Evolutionary conservation across 2,888 invertebrate genomes (phyloP), one percentile per base, ranked within the genome.

Genomic region (Himalopsyche anomala): DNA sequence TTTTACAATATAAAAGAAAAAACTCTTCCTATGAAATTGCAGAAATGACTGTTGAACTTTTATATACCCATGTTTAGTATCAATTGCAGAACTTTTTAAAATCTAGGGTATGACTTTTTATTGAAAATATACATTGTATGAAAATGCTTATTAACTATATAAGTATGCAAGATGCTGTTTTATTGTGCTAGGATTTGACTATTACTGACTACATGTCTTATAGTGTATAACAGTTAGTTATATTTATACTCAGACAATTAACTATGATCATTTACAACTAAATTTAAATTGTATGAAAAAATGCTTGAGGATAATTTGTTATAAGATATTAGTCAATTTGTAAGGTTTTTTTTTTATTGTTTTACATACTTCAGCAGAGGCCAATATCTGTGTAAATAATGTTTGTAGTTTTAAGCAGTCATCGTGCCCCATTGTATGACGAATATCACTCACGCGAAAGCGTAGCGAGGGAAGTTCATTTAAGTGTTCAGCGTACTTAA

Each of bases 181-280:
- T 74, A 62, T 74, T 74, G 74, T 74, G 74, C 28, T 74, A 74
- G 74, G 74, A 74, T 74, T 36, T 74, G 74, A 74, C 38, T 36
- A 74, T 38, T 74, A 36, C 38, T 36, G 38, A 5, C 28, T 38
- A 19, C 38, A 74, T 38, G 28, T 74, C 62, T 19, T 19, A 36
- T 36, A 15, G 15, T 74, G 15, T 74, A 74, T 36, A 38, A 74
- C 12, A 38, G 28, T 74, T 74, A 74, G 15, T 74, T 45, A 0
- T 40, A 6, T 40, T 69, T 36, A 15, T 15, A 15, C 15, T 51
- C 15, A 51, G 4, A 12, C 51, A 51, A 74, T 36, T 74, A 74
- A 74, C 74, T 74, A 74, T 74, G 28, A 74, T 74, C 19, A 38
- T 19, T 74, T 69, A n/a, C 15, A 19, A 62, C 4, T 62, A 62